Conservation (phyloP, 2,113 vertebrate genomes). For the Sebastes schlegelii region DNA sequence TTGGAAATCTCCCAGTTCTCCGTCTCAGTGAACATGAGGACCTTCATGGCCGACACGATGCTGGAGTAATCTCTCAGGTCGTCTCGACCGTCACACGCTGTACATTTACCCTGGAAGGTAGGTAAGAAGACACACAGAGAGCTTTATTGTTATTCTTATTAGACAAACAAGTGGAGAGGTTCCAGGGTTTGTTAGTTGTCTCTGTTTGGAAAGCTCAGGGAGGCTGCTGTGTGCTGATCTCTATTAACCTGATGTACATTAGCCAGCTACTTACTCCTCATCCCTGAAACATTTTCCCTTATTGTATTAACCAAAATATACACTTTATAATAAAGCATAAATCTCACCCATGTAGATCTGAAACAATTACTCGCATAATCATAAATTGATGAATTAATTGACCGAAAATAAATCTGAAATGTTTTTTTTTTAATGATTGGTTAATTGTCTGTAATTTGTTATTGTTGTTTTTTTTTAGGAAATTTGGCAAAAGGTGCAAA, state of each 20-base stretch:
- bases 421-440: too few species aligned
- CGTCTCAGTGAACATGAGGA: constrained; percentile 97
- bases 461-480: too few species aligned
- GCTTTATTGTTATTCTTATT: neutral
- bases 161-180: neutral
- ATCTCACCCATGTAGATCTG: neutral
- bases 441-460: too few species aligned
- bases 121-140: neutral
- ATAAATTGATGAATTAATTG: too few species aligned
- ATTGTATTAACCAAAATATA: neutral
- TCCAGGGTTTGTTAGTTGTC: neutral
- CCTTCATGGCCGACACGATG: constrained; percentile 97
- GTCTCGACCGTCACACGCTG: constrained; percentile 92
- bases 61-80: constrained; percentile 97
- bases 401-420: too few species aligned
- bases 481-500: too few species aligned
- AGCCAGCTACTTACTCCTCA: neutral
- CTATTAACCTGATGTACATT: neutral
- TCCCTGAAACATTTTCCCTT: neutral
- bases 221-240: neutral
- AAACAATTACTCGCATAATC: neutral
- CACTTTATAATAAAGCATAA: neutral
- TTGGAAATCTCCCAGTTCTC: constrained; percentile 99
- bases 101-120: constrained; percentile 90
- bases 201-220: neutral